Evolutionary conservation across 2,888 invertebrate species (phyloP).

Genomic region (Melikaiella ostensackeni): DNA sequence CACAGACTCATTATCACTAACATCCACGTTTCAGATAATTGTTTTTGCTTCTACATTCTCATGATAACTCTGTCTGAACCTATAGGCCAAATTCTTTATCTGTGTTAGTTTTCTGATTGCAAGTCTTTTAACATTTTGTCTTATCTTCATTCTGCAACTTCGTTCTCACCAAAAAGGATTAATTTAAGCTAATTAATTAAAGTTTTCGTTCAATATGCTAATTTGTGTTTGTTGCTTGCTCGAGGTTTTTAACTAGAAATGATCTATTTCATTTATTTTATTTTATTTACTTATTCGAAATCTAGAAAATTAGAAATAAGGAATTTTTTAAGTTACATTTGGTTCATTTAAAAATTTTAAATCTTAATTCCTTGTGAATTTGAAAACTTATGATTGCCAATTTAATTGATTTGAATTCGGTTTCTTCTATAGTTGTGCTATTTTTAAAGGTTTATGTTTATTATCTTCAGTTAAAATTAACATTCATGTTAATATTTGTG

Average conservation of each 20-base stretch:
- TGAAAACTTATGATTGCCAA: too few species aligned
- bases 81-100: constrained; percentile 31
- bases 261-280: background rate
- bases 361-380: too few species aligned
- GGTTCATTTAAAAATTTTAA: too few species aligned
- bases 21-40: constrained; percentile 37
- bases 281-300: too few species aligned
- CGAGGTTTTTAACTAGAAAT: background rate
- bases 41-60: constrained; percentile 17
- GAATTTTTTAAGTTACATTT: too few species aligned
- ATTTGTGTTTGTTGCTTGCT: background rate
- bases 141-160: background rate
- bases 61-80: constrained; percentile 35
- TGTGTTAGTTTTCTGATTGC: constrained; percentile 20
- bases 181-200: background rate
- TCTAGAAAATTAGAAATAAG: too few species aligned
- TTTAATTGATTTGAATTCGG: too few species aligned
- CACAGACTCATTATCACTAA: constrained; percentile 31
- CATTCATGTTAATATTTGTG: too few species aligned
- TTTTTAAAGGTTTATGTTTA: too few species aligned
- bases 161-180: background rate
- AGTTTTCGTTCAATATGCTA: background rate
- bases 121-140: constrained; percentile 16
- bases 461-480: too few species aligned
- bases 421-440: too few species aligned